Percentiles rank a stretch among this genome's conserved stretches.
These are phyloP conservation scores for Orchestes rusci DNA, from an alignment of 2,888 invertebrate genomes.

Conservation along the genomic window DNA sequence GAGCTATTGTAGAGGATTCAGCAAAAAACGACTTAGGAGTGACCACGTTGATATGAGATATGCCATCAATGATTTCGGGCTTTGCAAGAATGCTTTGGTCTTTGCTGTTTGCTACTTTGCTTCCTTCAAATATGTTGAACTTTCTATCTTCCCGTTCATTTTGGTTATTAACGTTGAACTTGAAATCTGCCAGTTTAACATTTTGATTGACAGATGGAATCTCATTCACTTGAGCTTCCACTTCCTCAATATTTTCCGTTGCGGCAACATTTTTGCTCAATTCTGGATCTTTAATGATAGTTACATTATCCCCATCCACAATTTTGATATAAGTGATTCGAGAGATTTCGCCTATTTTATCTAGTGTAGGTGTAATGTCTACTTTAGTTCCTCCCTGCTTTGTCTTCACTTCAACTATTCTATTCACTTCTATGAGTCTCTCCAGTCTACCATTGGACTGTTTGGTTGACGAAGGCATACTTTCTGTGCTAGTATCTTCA, in stretches of 20 bases:
- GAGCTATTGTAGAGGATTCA: conserved; percentile 59
- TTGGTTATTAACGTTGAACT: conserved; percentile 18
- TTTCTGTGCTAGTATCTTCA: conserved; percentile 34
- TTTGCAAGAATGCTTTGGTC: conserved; percentile 4
- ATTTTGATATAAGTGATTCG: conserved; percentile 62
- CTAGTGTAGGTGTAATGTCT: conserved; percentile 54
- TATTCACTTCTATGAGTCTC: conserved; percentile 60
- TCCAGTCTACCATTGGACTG: conserved; percentile 42
- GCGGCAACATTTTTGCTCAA: conserved; percentile 19
- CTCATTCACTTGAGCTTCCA: conserved; percentile 30
- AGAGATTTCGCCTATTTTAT: conserved; percentile 64
- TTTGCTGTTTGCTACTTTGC: conserved; percentile 39
- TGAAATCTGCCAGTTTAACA: conserved; percentile 27
- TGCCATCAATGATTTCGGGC: conserved; percentile 37
- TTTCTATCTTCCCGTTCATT: conserved; percentile 32
- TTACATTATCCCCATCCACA: conserved; percentile 48
- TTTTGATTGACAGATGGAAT: conserved; percentile 22
- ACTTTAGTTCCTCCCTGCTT: conserved; percentile 53
- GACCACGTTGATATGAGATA: conserved; percentile 38
- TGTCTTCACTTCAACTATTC: conserved; percentile 61
- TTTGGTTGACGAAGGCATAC: conserved; percentile 28
- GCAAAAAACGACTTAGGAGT: conserved; percentile 39
- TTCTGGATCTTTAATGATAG: conserved; percentile 25
- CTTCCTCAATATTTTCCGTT: conserved; percentile 13
- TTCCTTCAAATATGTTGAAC: conserved; percentile 41